Base-by-base conservation (phyloP, 2,797 vertebrate genomes). In the Phrynocephalus forsythii region DNA sequence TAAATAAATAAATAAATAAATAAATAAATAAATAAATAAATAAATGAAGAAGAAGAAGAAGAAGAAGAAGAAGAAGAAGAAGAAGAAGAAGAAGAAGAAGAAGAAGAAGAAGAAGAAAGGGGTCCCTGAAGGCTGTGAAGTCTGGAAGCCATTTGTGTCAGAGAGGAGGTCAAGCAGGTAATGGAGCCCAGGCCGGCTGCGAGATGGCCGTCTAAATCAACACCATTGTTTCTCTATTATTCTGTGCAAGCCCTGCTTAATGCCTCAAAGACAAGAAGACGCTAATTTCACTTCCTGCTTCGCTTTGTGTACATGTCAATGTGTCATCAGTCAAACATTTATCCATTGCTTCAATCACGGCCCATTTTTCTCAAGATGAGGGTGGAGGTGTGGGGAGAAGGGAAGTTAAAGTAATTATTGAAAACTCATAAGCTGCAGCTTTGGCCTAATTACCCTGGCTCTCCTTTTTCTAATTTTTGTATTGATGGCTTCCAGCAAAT, bases 291-390 rank as follows among this genome's bases (percentile, higher is more conserved):
- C 93, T 95, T 96, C 95, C 94, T 13, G 0, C 91, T 90, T 52
- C 85, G 92, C 87, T 95, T 93, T 91, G 93, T 94, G 33, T 86
- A 86, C 94, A 85, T 95, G 91, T 30, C 93, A 93, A 94, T 95
- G 94, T 28, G 85, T 94, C 94, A 93, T 96, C 93, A 89, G 93
- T 85, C 93, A 90, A 11, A 91, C 94, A 90, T 85, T 81, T 86
- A 94, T 94, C 91, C 88, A 63, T 93, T 94, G 93, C 95, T 95
- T 95, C 95, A 96, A 96, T 95, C 95, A 96, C 92, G 24, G 88
- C 79, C 93, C 92, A 91, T 95, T 95, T 95, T 96, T 92, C 95
- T 95, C 92, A 90, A 95, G 96, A 89, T 95, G 92, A 88, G 91
- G 94, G 95, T 87, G 20, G 82, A 1, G 83, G 86, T 5, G 1